These are phyloP conservation scores for Ashinkailepas kermadecensis DNA, from an alignment of 2,888 invertebrate species.

Conservation along the genomic window DNA sequence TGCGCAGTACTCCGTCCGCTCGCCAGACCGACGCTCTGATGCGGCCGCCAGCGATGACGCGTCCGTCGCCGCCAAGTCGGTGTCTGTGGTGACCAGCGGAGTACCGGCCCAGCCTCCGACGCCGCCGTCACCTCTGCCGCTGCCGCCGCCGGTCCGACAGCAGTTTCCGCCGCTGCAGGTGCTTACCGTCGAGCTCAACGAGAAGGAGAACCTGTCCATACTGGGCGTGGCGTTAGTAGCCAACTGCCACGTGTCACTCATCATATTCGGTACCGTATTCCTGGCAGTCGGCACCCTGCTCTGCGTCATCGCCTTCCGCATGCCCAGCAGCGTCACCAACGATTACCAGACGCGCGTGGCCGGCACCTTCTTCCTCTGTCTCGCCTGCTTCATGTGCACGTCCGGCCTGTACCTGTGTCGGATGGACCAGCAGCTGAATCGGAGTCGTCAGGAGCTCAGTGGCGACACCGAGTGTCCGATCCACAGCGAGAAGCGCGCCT, in stretches of 20 bases:
- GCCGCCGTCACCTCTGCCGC: background rate
- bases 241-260: constrained; percentile 67
- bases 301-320: constrained; percentile 63
- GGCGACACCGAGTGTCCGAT: background rate
- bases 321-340: constrained; percentile 43
- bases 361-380: background rate
- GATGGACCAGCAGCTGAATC: background rate
- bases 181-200: constrained; percentile 64
- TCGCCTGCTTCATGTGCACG: background rate
- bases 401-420: background rate
- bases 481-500: background rate
- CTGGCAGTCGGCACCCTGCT: constrained; percentile 66
- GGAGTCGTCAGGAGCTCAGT: background rate
- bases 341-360: background rate
- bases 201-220: constrained; percentile 66
- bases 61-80: background rate
- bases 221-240: constrained; percentile 68
- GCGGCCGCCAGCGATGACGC: too few relatives aligned
- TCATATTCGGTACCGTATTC: constrained; percentile 67
- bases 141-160: background rate
- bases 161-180: constrained; percentile 33
- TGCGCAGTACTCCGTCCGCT: background rate
- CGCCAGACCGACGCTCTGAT: too few relatives aligned
- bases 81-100: background rate
- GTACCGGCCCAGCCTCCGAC: background rate